Evolutionary conservation across 2,888 invertebrate genomes (phyloP), one percentile per base, ranked within the genome.

Genomic region (Lasioglossum calceatum): DNA sequence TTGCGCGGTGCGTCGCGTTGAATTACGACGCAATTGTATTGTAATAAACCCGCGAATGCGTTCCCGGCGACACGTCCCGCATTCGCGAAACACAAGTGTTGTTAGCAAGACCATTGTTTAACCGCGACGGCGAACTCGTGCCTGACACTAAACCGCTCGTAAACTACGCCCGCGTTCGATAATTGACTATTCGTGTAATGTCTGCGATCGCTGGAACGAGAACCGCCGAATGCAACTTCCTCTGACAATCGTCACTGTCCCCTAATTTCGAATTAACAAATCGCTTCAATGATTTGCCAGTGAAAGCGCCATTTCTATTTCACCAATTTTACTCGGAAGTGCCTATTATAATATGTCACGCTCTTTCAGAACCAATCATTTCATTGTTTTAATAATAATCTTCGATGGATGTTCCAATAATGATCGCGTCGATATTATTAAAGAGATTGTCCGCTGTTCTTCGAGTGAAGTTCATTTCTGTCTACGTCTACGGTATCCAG

Each of bases 1-100:
- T 32, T 42, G n/a, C 61, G 10, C 19, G 81, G 58, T 44, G 81
- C 42, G 75, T 64, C 74, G n/a, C 50, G 3, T 19, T 67, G 58
- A 84, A 81, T 77, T 61, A 77, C 44, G 16, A 19, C 1, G 47
- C 77, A 67, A 81, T 84, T 78, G 84, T 71, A 27, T 61, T 12
- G 44, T 36, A 36, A 70, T 70, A 58, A 61, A 42, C 10, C 47
- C 14, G n/a, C 36, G 10, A 50, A 70, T 58, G 50, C 39, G n/a
- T 75, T 74, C 54, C 44, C 1, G 23, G 27, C n/a, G 77, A 58
- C 81, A 27, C 71, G 77, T 39, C 19, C 10, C 2, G 16, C 27
- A 27, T 27, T 14, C 27, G 14, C 64, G 12, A 5, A 8, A 10
- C 39, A 5, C 50, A 23, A 14, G 23, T 54, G n/a, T 84, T 50